Evolutionary conservation across 1,140 invertebrate genomes (phyloP).

Genomic region (Bombus sibiricus): DNA sequence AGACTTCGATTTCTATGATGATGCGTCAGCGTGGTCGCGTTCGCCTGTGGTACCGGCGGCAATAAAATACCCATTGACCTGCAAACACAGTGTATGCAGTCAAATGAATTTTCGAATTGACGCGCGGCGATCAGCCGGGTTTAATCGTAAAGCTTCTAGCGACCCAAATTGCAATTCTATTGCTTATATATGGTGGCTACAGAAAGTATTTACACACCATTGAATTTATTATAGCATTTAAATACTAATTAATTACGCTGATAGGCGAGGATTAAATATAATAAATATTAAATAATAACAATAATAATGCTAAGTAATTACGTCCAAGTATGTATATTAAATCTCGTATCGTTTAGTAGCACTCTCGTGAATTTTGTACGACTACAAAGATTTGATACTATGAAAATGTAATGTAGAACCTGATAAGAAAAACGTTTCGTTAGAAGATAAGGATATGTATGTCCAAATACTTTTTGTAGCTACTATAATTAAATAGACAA

Average conservation of each 20-base stretch:
- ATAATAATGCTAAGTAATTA: background rate
- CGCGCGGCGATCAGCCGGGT: background rate
- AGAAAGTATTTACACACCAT: too few relatives aligned
- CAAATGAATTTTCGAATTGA: background rate
- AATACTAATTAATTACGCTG: too few relatives aligned
- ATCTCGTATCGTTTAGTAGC: background rate
- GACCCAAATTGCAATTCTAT: background rate
- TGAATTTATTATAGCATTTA: too few relatives aligned
- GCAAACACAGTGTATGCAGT: conserved; percentile 39
- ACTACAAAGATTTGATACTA: background rate
- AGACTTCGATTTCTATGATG: conserved; percentile 94
- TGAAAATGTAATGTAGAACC: background rate
- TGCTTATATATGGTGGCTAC: background rate
- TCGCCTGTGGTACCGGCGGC: conserved; percentile 87
- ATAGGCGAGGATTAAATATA: too few relatives aligned
- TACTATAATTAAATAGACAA: background rate
- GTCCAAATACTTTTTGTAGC: background rate
- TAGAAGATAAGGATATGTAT: background rate
- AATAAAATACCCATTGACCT: conserved; percentile 91
- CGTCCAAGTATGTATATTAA: background rate
- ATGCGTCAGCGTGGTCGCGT: conserved; percentile 84
- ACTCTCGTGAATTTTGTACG: too few relatives aligned
- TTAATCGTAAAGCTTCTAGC: background rate
- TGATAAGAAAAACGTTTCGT: background rate
- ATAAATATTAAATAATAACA: too few relatives aligned